These are phyloP conservation scores for Herminia tarsipennalis DNA, from an alignment of 2,888 invertebrate species.

Conservation along the genomic window DNA sequence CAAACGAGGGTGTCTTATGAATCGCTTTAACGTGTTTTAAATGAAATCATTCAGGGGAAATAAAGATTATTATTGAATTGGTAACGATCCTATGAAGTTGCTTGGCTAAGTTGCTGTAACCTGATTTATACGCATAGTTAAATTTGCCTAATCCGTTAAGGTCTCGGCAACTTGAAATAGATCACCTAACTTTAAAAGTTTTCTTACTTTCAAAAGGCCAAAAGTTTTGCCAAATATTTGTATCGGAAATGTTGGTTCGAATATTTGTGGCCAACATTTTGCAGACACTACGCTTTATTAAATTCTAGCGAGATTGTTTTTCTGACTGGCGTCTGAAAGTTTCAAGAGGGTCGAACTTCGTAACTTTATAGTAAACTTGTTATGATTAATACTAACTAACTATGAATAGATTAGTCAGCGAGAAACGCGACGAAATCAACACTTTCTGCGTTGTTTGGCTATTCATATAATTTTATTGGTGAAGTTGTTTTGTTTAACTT, in stretches of 20 bases:
- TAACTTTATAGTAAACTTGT: constrained; percentile 45
- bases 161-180: too few relatives aligned
- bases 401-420: constrained; percentile 47
- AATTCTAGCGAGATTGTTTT: constrained; percentile 50
- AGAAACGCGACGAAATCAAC: constrained; percentile 29
- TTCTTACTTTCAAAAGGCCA: too few relatives aligned
- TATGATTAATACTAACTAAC: constrained; percentile 47
- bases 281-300: constrained; percentile 48
- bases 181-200: too few relatives aligned
- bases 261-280: constrained; percentile 26
- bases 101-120: too few relatives aligned
- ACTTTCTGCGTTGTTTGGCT: constrained; percentile 28
- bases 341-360: constrained; percentile 44
- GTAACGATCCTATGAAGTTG: too few relatives aligned
- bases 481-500: background rate
- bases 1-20: constrained; percentile 24
- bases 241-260: constrained; percentile 13
- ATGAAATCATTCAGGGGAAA: constrained; percentile 6
- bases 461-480: constrained; percentile 8
- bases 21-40: constrained; percentile 11
- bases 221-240: constrained; percentile 1
- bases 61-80: constrained; percentile 2
- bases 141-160: too few relatives aligned
- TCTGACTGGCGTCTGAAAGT: constrained; percentile 42
- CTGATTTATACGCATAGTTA: too few relatives aligned